Base-by-base conservation (phyloP, 2,113 vertebrate genomes). In the Blennius ocellaris region DNA sequence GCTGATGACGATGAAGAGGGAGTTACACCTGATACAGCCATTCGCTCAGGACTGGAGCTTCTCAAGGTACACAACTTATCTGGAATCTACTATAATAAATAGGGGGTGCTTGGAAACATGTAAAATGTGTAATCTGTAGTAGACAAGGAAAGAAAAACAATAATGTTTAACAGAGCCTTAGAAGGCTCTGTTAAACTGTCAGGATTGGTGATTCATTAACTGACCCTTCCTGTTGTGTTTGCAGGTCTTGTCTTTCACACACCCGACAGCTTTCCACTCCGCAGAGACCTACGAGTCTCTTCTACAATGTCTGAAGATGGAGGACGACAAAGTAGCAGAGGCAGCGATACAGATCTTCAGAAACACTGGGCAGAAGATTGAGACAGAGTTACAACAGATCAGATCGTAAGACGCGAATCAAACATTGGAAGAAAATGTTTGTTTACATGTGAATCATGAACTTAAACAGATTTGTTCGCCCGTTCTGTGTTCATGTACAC, bases 331-430 rank as follows among this genome's bases (percentile, higher is more conserved):
- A 75, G 98, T 99, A 88, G 97, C 98, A 1, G 98, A 99, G 88
- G 97, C 97, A 72, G 97, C 98, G 65, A 99, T 99, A 82, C 98
- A 99, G 86, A 99, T 99, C 87, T 99, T 99, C 92, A 96, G 97
- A 84, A 99, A 99, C 88, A 99, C 98, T 1, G 98, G 98, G 60
- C 97, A 99, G 92, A 99, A 96, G 93, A 99, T 99, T 54, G 97
- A 99, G 92, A 96, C 96, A 1, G 98, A 99, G 73, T 94, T 99
- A 70, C 97, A 95, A 71, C 98, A 99, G 84, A 99, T 99, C 85
- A 88, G 97, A 96, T 99, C 97, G 98, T 99, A 95, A 84, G 89
- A 44, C 16, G 55, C 8, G 0, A 1, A 30, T 30, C 2, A 30
- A 30, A 4, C 21, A 4, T 30, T 30, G 21, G n/a, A 30, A 30